A percentile compares a stretch with the other conserved stretches of the same genome.
These are phyloP conservation scores for Grantiella picta DNA, from an alignment of 2,113 vertebrate genomes.

Conservation along the genomic window DNA sequence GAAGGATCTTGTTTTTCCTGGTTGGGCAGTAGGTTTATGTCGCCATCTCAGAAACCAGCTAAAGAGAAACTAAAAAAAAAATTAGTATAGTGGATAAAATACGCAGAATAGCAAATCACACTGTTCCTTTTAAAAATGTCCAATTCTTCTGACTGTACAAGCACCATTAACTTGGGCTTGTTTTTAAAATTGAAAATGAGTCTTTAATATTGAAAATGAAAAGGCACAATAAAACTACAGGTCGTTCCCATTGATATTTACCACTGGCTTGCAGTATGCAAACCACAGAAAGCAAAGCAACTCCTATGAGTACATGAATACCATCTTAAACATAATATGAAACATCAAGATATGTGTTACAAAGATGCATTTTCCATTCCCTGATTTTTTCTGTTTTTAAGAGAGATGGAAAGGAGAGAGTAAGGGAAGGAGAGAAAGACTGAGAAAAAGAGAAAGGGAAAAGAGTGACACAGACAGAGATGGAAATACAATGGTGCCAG, in stretches of 20 bases:
- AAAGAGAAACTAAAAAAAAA: not conserved
- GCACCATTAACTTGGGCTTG: not conserved
- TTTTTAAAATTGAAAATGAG: not conserved
- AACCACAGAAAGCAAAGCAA: not conserved
- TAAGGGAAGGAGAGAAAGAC: not conserved
- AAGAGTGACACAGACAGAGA: not conserved
- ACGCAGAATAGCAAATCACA: not conserved
- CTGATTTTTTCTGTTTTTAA: not conserved
- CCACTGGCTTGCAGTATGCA: not conserved
- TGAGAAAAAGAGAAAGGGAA: not conserved
- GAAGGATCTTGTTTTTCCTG: not conserved
- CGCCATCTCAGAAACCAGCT: not conserved
- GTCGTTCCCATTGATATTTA: not conserved
- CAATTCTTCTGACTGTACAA: not conserved
- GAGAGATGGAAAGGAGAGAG: not conserved
- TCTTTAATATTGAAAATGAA: conserved; percentile 3
- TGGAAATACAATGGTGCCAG: not conserved
- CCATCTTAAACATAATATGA: not conserved
- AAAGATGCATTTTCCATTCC: not conserved
- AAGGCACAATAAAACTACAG: not conserved
- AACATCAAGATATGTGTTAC: not conserved
- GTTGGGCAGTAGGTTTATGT: not conserved
- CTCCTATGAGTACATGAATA: not conserved
- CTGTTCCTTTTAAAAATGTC: not conserved
- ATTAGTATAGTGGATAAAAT: not conserved